Evolutionary conservation across 2,888 invertebrate genomes (phyloP), one percentile per base, ranked within the genome.

Genomic region (Morinoia aosen): DNA sequence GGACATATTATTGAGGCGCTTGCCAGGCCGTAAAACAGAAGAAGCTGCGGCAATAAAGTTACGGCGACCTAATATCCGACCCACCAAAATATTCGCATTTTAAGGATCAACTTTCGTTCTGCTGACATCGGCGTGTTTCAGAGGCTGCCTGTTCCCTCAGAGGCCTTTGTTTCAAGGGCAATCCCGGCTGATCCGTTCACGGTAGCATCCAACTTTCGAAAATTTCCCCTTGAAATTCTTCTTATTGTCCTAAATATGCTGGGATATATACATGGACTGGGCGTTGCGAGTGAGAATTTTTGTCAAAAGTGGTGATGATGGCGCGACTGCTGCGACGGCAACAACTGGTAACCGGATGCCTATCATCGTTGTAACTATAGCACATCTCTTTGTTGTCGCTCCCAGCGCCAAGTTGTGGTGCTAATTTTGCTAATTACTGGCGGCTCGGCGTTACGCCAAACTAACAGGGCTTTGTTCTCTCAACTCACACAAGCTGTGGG

Each of bases 91-190:
- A 90, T 90, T 90, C 40, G 90, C 90, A 90, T 90, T 19, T 90
- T 90, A 90, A 90, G 90, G 90, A 90, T 90, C 90, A 90, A 90
- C 90, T 90, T 90, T 90, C 40, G 90, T 90, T 90, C 48, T 48
- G 90, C 90, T 90, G 90, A 90, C 90, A 48, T 39, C 40, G 48
- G 40, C 90, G 39, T 11, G 14, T 40, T 90, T 40, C 90, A 90
- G 90, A 19, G 76, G 8, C 33, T 12, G 61, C 76, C 33, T 76
- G 76, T 76, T 76, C 76, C 76, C 76, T 33, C 25, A 39, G 90
- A 90, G 48, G 40, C 90, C 90, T 39, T 90, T 90, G 90, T 90
- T 90, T 90, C 90, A 90, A 90, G 90, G 39, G 90, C 90, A 90
- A 90, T 90, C 40, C 19, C 90, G 90, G 90, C 90, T 40, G 90